Conservation (phyloP, 2,113 vertebrate species). For the Thunnus thynnus region DNA sequence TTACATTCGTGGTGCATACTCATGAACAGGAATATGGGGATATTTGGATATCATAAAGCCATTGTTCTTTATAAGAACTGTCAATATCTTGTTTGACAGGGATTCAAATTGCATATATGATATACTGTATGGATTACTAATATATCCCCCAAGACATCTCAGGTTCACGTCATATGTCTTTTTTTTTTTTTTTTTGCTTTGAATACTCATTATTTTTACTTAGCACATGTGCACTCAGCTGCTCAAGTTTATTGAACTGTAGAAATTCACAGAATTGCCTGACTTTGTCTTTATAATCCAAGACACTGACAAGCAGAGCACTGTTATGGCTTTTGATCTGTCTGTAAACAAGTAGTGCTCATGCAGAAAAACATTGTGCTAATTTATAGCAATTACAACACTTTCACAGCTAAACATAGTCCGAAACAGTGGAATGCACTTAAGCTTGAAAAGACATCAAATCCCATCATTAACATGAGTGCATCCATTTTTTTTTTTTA, state of each 20-base stretch:
- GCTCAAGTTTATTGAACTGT: conserved; percentile 8
- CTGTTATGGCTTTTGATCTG: conserved; percentile 32
- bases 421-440: conserved; percentile 48
- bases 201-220: neutral
- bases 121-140: neutral
- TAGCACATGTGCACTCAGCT: neutral
- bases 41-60: neutral
- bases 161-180: neutral
- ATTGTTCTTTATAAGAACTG: neutral
- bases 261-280: conserved; percentile 20
- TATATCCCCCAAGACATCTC: too few relatives aligned
- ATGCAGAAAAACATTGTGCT: conserved; percentile 30
- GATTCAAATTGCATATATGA: neutral
- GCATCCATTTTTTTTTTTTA: conserved; percentile 28
- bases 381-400: conserved; percentile 48
- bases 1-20: neutral
- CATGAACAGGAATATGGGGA: neutral
- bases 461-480: conserved; percentile 36
- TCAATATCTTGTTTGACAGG: neutral
- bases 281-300: conserved; percentile 29
- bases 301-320: conserved; percentile 3
- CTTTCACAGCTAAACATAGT: conserved; percentile 34
- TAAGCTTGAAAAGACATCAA: conserved; percentile 26
- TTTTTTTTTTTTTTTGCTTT: neutral
- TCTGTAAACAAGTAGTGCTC: conserved; percentile 21